Percentiles rank a stretch among this genome's conserved stretches.
Evolutionary conservation across 2,888 invertebrate genomes (phyloP).

Genomic region (Serripes groenlandicus): DNA sequence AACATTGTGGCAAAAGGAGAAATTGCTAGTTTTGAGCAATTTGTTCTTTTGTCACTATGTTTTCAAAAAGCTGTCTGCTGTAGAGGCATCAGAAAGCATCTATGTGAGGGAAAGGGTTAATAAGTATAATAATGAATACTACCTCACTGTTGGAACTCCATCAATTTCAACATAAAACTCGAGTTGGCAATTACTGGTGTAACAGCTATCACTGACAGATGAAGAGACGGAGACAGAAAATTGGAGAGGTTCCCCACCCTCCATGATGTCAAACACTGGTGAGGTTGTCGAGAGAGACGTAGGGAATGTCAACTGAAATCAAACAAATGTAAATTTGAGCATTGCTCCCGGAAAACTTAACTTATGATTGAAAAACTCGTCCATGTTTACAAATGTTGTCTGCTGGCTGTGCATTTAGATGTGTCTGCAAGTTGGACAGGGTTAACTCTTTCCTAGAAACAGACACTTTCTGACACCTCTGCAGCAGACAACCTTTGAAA

Average conservation of each 20-base stretch:
- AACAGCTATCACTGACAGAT: slow-evolving; percentile 37
- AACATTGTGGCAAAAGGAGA: no score
- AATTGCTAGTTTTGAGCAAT: no score
- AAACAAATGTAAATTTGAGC: no score
- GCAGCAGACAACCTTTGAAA: not conserved
- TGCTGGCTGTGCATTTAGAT: not conserved
- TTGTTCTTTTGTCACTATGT: no score
- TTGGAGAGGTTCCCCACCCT: slow-evolving; percentile 30
- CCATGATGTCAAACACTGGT: slow-evolving; percentile 24
- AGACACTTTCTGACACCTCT: not conserved
- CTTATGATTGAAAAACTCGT: not conserved
- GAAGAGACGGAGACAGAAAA: slow-evolving; percentile 33
- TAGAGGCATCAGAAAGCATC: no score
- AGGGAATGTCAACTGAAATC: not conserved
- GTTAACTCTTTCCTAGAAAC: not conserved
- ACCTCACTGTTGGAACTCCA: slow-evolving; percentile 25
- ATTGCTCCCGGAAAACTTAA: no score
- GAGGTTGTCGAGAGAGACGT: not conserved
- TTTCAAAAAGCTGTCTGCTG: no score
- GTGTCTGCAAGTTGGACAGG: not conserved
- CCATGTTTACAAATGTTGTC: no score
- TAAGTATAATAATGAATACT: no score
- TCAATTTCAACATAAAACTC: slow-evolving; percentile 39
- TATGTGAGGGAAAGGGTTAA: no score
- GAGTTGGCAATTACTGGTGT: slow-evolving; percentile 35